Evolutionary conservation across 2,888 invertebrate species (phyloP).

Genomic region (Nipponacmea schrenckii): DNA sequence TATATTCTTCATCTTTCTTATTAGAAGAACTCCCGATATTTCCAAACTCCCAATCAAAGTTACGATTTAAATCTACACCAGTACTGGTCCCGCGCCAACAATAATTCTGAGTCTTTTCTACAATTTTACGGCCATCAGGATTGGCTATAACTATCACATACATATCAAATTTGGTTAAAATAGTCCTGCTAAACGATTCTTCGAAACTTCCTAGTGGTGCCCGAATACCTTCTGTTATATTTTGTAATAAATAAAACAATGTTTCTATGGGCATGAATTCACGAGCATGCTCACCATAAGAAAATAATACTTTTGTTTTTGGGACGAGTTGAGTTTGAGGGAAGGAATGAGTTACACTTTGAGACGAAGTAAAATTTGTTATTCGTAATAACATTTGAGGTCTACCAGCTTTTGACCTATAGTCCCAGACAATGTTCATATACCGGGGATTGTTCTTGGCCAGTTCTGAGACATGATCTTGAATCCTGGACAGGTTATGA

Average conservation of each 20-base stretch:
- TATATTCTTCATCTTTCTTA: slow-evolving; percentile 59
- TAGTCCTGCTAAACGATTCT: slow-evolving; percentile 33
- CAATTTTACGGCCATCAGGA: slow-evolving; percentile 60
- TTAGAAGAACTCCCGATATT: slow-evolving; percentile 58
- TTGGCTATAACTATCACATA: slow-evolving; percentile 60
- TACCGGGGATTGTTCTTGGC: slow-evolving; percentile 40
- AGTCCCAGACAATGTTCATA: slow-evolving; percentile 42
- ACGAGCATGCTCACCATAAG: slow-evolving; percentile 65
- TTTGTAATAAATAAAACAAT: slow-evolving; percentile 52
- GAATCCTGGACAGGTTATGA: slow-evolving; percentile 49
- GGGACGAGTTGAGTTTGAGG: neutral
- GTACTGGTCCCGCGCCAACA: slow-evolving; percentile 64
- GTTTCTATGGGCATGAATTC: slow-evolving; percentile 64
- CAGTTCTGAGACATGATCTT: slow-evolving; percentile 39
- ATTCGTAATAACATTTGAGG: slow-evolving; percentile 54
- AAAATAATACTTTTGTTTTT: slow-evolving; percentile 54
- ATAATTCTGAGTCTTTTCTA: slow-evolving; percentile 58
- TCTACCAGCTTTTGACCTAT: slow-evolving; percentile 42
- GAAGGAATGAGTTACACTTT: neutral
- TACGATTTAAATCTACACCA: slow-evolving; percentile 65
- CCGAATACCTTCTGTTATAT: slow-evolving; percentile 45
- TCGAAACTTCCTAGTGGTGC: slow-evolving; percentile 25
- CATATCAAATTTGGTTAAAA: slow-evolving; percentile 55
- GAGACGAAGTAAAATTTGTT: slow-evolving; percentile 49
- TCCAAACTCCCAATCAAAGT: slow-evolving; percentile 66